A percentile compares a stretch with the other conserved stretches of the same genome.
Evolutionary conservation across 2,113 vertebrate genomes (phyloP).

Genomic region (Sakesphorus luctuosus): DNA sequence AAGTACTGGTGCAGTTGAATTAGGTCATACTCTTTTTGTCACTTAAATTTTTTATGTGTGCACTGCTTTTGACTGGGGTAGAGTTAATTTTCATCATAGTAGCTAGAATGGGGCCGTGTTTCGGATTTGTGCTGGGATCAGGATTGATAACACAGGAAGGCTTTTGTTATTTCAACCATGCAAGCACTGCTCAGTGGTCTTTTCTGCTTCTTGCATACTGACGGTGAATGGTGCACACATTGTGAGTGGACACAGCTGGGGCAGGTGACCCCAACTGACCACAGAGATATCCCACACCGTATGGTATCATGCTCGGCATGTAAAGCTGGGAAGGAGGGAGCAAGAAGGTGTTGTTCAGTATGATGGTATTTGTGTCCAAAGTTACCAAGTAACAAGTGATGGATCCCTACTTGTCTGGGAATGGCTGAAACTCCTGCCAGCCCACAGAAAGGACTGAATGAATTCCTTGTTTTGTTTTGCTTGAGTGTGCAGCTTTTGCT

Average conservation of each 20-base stretch:
- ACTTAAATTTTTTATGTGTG: background rate
- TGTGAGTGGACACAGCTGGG: background rate
- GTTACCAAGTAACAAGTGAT: background rate
- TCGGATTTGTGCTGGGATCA: background rate
- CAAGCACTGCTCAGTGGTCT: too few species aligned
- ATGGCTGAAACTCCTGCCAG: background rate
- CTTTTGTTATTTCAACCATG: too few species aligned
- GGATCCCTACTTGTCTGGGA: background rate
- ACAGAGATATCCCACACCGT: too few species aligned
- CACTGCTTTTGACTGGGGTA: background rate
- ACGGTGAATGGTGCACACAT: too few species aligned
- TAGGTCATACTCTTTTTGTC: background rate
- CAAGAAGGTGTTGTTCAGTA: background rate
- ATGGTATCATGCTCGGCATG: background rate
- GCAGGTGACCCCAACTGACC: background rate
- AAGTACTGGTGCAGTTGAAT: background rate
- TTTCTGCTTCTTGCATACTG: background rate
- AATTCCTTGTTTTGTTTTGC: background rate
- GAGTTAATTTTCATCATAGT: background rate
- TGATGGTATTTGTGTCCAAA: background rate
- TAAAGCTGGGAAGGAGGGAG: background rate
- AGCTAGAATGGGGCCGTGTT: background rate
- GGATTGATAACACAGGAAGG: background rate
- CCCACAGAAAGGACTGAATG: background rate
- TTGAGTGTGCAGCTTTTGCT: background rate